Base-by-base conservation (phyloP, 1,140 invertebrate species). In the Platorchestia sp. region DNA sequence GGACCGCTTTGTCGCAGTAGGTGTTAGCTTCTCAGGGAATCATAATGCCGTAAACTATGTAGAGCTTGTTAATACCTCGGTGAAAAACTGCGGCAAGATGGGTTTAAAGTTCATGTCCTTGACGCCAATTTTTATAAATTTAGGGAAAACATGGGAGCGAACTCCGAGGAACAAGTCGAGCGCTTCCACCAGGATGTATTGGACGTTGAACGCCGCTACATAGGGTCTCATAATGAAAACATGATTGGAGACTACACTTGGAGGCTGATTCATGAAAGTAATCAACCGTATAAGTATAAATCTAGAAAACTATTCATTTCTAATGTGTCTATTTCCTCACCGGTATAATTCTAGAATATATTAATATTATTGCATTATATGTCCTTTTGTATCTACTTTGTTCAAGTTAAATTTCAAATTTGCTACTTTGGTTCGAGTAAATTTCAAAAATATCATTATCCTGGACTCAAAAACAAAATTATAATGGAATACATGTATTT, bases 1-100 rank as follows among this genome's bases (percentile, higher is more conserved):
- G 96, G 42, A 96, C 41, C n/a, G 0, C 45, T 96, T 51, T 51
- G 47, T 51, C 47, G 47, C 19, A 51, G 47, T 51, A 6, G 19
- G 6, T 96, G 45, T 51, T 95, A 95, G 93, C 53, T 96, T 96
- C 51, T 89, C 96, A 91, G 96, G 47, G 27, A 96, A 96, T 95
- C 90, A 95, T 44, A 96, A 95, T 45, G 89, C 95, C 95, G 75
- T 47, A 45, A 96, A 51, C 47, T 51, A 51, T 51, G 47, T 6
- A 19, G 47, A 51, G 47, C 47, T 51, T 19, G 7, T 51, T 95
- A 42, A 95, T 19, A 95, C 53, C 0, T 0, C 44, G 41, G 43
- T 95, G 93, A 95, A 44, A 42, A 45, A 36, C 40, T 91, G 42
- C 43, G 19, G 89, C 7, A 42, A 43, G 42, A 91, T 91, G 86